These are phyloP conservation scores for Ephydatia muelleri DNA, from an alignment of 37 sponge, comb jelly and placozoan species.

Conservation along the genomic window DNA sequence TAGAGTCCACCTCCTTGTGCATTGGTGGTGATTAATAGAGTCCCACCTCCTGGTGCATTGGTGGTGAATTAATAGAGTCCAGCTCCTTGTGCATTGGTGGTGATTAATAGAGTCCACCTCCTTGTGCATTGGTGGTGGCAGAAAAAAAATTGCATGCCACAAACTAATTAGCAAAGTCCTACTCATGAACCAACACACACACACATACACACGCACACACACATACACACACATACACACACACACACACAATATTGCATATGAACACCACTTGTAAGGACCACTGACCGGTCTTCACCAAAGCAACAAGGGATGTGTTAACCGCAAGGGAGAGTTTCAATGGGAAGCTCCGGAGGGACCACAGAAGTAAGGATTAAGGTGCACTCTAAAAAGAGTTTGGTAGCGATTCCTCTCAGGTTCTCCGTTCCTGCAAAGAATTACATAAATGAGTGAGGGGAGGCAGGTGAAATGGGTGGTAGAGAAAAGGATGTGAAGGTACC, in stretches of 20 bases:
- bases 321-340: conserved; percentile 96
- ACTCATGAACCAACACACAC: no score
- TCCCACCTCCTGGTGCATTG: no score
- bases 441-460: neutral
- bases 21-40: no score
- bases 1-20: no score
- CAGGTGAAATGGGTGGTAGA: neutral
- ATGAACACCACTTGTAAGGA: neutral
- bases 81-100: no score
- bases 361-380: conserved; percentile 94
- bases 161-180: no score
- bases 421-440: conserved; percentile 72
- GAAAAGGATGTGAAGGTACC: conserved; percentile 4
- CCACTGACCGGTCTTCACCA: conserved; percentile 76
- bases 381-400: conserved; percentile 97
- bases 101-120: no score
- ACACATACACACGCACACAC: no score
- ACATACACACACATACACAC: no score
- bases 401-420: conserved; percentile 86
- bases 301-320: conserved; percentile 89
- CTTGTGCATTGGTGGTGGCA: no score
- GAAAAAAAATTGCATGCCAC: no score
- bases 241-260: neutral
- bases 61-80: no score
- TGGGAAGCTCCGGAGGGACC: conserved; percentile 97